Evolutionary conservation across 2,113 vertebrate genomes (phyloP), one percentile per base, ranked within the genome.

Genomic region (Mellivora capensis): DNA sequence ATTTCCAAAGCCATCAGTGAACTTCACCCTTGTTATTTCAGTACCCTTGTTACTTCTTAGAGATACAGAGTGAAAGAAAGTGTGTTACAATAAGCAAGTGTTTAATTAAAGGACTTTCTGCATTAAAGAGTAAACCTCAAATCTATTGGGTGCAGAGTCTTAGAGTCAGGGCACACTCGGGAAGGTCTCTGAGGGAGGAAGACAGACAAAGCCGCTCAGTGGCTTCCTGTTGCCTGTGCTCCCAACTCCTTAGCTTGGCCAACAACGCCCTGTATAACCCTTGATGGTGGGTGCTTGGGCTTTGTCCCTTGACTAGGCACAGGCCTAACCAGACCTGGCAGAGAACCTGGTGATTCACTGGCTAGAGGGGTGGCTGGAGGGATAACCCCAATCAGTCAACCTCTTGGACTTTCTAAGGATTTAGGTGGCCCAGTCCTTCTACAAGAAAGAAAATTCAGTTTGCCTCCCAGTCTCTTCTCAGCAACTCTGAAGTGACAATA

Each of bases 41-140:
- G 64, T 91, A 83, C 81, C 23, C 72, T 93, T 80, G 54, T 72
- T 93, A 81, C 17, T 94, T 93, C 89, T 94, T 77, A 95, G 34
- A 92, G 59, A 79, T 62, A 61, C 6, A 89, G 83, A 29, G 90
- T 94, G 13, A 90, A 95, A 96, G 86, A 91, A 90, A 88, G 34
- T 92, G 2, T 76, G 77, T 97, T 96, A 92, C 80, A 82, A 59
- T 34, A 96, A 86, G 93, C n/a, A 87, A 67, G 49, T 80, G 67
- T 96, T 94, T 90, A 87, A 81, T 87, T 23, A 97, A 83, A 95
- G 27, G 27, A 59, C 57, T 92, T 96, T 94, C 89, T 97, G 47
- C 54, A 37, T 59, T 95, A 76, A 94, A 93, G 90, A 94, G 82
- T 82, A 72, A 90, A 88, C 76, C 49, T 93, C 59, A 88, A 84